These are phyloP conservation scores for Tromatobia lineatoria DNA, from an alignment of 2,888 invertebrate genomes.

Conservation along the genomic window DNA sequence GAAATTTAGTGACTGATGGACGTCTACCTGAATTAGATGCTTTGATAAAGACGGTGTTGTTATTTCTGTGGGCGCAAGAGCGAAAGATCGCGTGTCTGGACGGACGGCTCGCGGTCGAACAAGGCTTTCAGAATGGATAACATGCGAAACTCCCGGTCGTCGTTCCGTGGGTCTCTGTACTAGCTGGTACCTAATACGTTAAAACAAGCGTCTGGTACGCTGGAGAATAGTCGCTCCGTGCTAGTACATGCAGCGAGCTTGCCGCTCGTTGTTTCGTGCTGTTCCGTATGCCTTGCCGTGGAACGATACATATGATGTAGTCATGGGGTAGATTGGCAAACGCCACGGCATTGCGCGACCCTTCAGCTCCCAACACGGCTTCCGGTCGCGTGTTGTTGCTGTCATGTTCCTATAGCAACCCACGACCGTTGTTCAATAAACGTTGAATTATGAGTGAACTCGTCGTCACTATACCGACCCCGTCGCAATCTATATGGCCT, in stretches of 20 bases:
- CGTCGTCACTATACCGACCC: constrained; percentile 19
- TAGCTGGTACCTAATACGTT: constrained; percentile 28
- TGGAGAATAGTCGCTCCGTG: background rate
- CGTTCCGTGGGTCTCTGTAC: constrained; percentile 27
- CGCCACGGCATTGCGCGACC: constrained; percentile 49
- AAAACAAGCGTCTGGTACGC: constrained; percentile 15
- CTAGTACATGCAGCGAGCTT: constrained; percentile 11
- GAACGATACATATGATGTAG: constrained; percentile 39
- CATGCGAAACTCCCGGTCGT: constrained; percentile 28
- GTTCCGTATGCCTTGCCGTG: constrained; percentile 7
- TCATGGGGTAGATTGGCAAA: constrained; percentile 58
- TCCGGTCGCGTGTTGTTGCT: constrained; percentile 78
- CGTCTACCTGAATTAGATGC: constrained; percentile 12
- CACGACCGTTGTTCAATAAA: constrained; percentile 80
- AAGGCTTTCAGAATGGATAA: constrained; percentile 51
- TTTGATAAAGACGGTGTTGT: constrained; percentile 7
- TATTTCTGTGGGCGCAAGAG: constrained; percentile 18
- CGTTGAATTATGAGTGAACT: constrained; percentile 79
- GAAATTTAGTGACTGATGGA: constrained; percentile 46
- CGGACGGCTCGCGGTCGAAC: constrained; percentile 25
- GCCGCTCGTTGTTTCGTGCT: constrained; percentile 41
- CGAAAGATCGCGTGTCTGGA: constrained; percentile 63
- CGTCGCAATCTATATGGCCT: background rate
- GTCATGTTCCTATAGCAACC: constrained; percentile 81
- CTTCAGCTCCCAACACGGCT: constrained; percentile 50